Percentiles rank a stretch among this genome's conserved stretches.
These are phyloP conservation scores for Ctenicera cuprea DNA, from an alignment of 2,888 invertebrate genomes.

Conservation along the genomic window DNA sequence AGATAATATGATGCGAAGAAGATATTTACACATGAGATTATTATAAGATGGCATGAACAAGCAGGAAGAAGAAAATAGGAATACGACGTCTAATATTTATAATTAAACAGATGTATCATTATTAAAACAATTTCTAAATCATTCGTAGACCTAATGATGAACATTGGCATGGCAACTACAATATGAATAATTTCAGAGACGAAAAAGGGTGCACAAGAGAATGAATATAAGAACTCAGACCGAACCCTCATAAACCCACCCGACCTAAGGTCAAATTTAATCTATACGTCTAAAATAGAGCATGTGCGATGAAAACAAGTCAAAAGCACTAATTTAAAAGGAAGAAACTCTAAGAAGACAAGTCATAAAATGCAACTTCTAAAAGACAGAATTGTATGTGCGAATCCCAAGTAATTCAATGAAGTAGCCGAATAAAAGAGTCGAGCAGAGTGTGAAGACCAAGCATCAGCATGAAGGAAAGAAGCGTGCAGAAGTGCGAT, in stretches of 20 bases:
- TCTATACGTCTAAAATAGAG: conserved; percentile 15
- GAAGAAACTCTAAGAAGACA: neutral
- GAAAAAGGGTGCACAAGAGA: conserved; percentile 19
- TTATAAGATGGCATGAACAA: too few species aligned
- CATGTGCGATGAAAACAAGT: conserved; percentile 13
- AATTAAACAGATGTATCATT: too few species aligned
- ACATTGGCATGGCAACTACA: too few species aligned
- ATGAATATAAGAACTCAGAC: too few species aligned
- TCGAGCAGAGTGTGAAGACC: conserved; percentile 35
- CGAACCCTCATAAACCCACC: too few species aligned
- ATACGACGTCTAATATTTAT: too few species aligned
- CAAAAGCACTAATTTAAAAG: neutral
- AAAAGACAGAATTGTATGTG: too few species aligned
- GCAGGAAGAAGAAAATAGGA: too few species aligned
- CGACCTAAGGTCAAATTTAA: too few species aligned
- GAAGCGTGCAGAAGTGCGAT: conserved; percentile 47
- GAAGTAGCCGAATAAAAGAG: conserved; percentile 25
- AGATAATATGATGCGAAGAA: neutral
- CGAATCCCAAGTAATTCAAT: conserved; percentile 23
- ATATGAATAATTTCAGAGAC: too few species aligned
- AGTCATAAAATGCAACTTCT: neutral
- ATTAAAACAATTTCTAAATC: too few species aligned
- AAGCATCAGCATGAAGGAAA: conserved; percentile 39
- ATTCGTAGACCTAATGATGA: too few species aligned
- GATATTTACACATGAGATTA: neutral